These are phyloP conservation scores for Musca domestica DNA, from an alignment of 1,140 invertebrate genomes.

Conservation along the genomic window DNA sequence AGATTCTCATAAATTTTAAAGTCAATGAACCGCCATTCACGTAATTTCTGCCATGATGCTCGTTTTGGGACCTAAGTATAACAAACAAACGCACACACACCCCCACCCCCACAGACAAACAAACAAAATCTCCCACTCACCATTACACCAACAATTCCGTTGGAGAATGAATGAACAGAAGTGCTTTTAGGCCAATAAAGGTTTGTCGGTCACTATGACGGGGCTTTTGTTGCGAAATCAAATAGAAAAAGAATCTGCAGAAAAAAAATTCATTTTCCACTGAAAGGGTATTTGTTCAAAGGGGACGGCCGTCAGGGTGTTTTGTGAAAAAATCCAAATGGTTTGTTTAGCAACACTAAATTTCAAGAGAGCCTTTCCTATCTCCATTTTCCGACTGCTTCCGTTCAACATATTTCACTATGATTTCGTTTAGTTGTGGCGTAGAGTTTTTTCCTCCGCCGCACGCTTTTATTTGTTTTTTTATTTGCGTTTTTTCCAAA, in stretches of 20 bases:
- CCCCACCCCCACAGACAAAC: too few relatives aligned
- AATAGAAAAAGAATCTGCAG: too few relatives aligned
- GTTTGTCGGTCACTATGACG: not conserved
- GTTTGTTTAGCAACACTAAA: too few relatives aligned
- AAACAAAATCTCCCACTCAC: too few relatives aligned
- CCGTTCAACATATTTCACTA: slow-evolving; percentile 6
- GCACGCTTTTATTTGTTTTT: not conserved
- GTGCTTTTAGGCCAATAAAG: not conserved
- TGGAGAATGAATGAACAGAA: too few relatives aligned
- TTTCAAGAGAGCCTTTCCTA: too few relatives aligned
- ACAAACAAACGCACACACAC: not conserved
- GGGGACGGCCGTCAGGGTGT: too few relatives aligned
- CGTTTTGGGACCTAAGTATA: not conserved
- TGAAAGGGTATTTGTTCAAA: too few relatives aligned
- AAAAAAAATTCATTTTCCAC: too few relatives aligned
- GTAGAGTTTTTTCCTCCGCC: not conserved
- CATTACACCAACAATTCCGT: too few relatives aligned
- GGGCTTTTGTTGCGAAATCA: too few relatives aligned
- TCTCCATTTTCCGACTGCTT: not conserved
- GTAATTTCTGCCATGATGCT: slow-evolving; percentile 1
- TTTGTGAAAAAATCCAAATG: too few relatives aligned
- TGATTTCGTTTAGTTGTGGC: not conserved
- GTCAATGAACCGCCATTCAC: slow-evolving; percentile 23
- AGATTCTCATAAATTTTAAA: slow-evolving; percentile 21
- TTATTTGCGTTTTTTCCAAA: not conserved